A percentile compares a stretch with the other conserved stretches of the same genome.
These are phyloP conservation scores for Elaphurus davidianus DNA, from an alignment of 2,113 vertebrate genomes.

Conservation along the genomic window DNA sequence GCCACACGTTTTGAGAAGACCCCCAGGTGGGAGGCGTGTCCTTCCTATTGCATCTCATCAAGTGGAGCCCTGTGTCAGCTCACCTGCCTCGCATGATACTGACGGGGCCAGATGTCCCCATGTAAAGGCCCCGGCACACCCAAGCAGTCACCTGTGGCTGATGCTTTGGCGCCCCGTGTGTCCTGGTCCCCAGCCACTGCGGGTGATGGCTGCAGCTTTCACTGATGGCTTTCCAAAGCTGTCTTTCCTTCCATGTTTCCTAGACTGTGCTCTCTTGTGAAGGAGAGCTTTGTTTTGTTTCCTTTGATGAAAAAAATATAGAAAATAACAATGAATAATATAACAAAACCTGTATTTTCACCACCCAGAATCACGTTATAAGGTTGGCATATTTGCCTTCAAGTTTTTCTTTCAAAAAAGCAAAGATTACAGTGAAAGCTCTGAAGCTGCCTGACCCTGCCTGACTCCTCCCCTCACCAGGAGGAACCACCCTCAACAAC, in stretches of 20 bases:
- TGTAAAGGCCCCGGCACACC: not conserved
- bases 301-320: not conserved
- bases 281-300: not conserved
- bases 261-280: not conserved
- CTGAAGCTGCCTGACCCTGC: not conserved
- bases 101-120: accelerated
- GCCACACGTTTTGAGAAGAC: not conserved
- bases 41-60: not conserved
- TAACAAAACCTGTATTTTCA: not conserved
- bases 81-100: accelerated
- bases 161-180: not conserved
- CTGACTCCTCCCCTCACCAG: not conserved
- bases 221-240: not conserved
- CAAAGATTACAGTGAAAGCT: not conserved
- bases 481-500: not conserved
- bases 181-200: not conserved
- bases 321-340: not conserved
- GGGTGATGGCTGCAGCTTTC: not conserved
- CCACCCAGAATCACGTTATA: not conserved
- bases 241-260: not conserved
- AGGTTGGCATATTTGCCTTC: not conserved
- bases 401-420: not conserved
- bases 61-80: accelerated
- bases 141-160: not conserved
- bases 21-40: not conserved